These are phyloP conservation scores for Auanema sp. DNA, from an alignment of 2,888 invertebrate genomes.

Conservation along the genomic window DNA sequence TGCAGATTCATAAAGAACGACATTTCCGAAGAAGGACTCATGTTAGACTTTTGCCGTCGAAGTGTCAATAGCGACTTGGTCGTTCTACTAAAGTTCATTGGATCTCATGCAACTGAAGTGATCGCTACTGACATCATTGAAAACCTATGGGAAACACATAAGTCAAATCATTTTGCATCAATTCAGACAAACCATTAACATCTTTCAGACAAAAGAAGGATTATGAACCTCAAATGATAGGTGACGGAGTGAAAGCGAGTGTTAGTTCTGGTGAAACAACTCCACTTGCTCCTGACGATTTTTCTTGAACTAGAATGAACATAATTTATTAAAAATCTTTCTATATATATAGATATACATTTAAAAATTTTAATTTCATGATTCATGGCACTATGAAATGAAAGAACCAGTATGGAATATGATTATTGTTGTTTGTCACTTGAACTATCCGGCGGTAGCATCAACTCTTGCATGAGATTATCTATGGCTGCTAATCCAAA, in stretches of 20 bases:
- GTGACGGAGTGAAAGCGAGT: too few species aligned
- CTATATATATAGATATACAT: too few species aligned
- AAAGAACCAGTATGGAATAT: too few species aligned
- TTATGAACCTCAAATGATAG: too few species aligned
- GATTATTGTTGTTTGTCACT: too few species aligned
- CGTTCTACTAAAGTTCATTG: slow-evolving; percentile 41
- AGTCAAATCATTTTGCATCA: background rate
- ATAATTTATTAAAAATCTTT: too few species aligned
- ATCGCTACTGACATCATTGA: slow-evolving; percentile 29
- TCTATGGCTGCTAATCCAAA: slow-evolving; percentile 56
- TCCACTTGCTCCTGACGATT: slow-evolving; percentile 1
- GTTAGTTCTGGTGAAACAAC: slow-evolving; percentile 5
- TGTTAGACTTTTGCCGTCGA: slow-evolving; percentile 40
- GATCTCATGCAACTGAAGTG: slow-evolving; percentile 47
- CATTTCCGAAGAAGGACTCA: slow-evolving; percentile 25
- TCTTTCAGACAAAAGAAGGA: too few species aligned
- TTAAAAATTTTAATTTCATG: too few species aligned
- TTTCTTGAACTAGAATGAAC: too few species aligned
- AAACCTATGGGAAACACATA: slow-evolving; percentile 24
- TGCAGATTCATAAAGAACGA: slow-evolving; percentile 31
- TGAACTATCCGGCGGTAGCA: slow-evolving; percentile 17
- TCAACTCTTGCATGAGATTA: slow-evolving; percentile 43
- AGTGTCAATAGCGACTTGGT: slow-evolving; percentile 45
- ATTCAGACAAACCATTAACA: too few species aligned
- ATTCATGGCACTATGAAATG: too few species aligned